Base-by-base conservation (phyloP, 2,113 vertebrate species). In the Rhineura floridana region DNA sequence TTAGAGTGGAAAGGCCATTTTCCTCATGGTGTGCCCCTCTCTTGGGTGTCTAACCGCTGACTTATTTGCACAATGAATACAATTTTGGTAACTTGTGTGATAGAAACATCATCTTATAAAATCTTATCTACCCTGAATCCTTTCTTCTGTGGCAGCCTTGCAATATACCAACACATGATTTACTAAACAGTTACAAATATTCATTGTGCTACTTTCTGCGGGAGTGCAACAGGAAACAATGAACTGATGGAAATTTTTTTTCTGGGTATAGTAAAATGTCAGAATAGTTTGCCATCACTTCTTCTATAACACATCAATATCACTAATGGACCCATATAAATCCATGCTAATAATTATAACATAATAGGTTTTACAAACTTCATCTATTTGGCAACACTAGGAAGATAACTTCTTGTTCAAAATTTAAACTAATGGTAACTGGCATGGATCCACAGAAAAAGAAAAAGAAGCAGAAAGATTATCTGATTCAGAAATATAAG, bases 21-120 rank as follows among this genome's bases (percentile, higher is more conserved):
- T 92, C 81, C 85, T 73, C 89, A 94, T 92, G 89, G 94, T 91
- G 93, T 95, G 94, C 93, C 85, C 90, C 88, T 88, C 87, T 93
- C 91, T 91, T 90, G 91, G 91, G 92, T 94, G 91, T 89, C 94
- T 94, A 92, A 85, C 92, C 96, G 93, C 95, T 95, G 95, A 96
- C 91, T 78, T 65, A 48, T 65, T 23, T 67, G 8, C 67, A 50
- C 85, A 91, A 82, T 90, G 77, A 94, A 91, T 81, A 95, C 86
- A 89, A 89, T 94, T 94, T 94, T 87, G 17, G 39, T 55, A 91
- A 80, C 86, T 93, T 85, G 42, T 87, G 87, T 91, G 83, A 91
- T 92, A 84, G 90, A 91, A 48, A 46, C 55, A 17, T 82, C 36
- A 76, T 30, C 63, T 87, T 86, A 86, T 90, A 78, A 82, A 91